These are phyloP conservation scores for Netta rufina DNA, from an alignment of 2,797 vertebrate species.

Conservation along the genomic window DNA sequence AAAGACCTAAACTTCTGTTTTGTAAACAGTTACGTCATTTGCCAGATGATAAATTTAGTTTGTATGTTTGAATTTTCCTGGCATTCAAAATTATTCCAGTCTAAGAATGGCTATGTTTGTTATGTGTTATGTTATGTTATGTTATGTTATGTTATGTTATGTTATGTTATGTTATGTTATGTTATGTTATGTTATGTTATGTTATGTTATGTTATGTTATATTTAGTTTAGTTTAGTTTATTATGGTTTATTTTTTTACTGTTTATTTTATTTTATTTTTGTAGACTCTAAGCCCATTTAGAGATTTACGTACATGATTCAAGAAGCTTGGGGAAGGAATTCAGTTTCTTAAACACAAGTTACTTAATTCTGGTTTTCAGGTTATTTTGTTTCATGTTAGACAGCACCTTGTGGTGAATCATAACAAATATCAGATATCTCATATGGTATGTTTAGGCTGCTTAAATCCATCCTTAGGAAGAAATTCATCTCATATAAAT, in stretches of 20 bases:
- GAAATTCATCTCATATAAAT: conserved; percentile 28
- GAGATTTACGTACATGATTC: neutral
- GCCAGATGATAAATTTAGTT: neutral
- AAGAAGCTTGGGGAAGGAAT: neutral
- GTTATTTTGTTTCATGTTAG: neutral
- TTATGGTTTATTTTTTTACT: no score
- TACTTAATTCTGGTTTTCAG: neutral
- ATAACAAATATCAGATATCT: neutral
- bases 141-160: no score
- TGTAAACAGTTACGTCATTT: neutral
- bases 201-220: no score
- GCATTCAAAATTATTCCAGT: neutral
- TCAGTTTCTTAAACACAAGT: neutral
- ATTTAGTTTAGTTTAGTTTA: neutral
- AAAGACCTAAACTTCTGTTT: neutral
- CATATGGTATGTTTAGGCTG: neutral
- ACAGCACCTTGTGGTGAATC: neutral
- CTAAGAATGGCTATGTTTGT: neutral
- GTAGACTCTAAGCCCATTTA: neutral
- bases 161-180: no score
- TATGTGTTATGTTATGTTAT: no score
- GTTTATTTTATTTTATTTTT: no score
- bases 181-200: no score
- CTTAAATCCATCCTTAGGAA: neutral
- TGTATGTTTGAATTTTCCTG: neutral